Percentiles rank a stretch among this genome's conserved stretches.
Conservation (phyloP, 1,140 invertebrate genomes). For the Saccostrea cuccullata region DNA sequence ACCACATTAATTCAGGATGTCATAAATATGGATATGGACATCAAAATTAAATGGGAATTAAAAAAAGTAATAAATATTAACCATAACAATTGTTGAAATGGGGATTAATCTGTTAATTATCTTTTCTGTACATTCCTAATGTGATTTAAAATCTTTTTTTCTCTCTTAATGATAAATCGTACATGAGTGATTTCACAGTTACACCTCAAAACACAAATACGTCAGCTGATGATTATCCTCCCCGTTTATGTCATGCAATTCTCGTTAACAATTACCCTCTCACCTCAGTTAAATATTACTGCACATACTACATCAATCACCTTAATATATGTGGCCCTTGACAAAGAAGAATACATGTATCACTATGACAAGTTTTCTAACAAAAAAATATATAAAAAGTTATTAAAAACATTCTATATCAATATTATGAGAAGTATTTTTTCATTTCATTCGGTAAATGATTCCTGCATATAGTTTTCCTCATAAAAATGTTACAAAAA, state of each 20-base stretch:
- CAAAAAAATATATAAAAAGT: neutral
- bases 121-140: no score
- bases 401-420: no score
- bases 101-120: no score
- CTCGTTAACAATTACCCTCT: conserved; percentile 10
- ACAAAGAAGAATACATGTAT: conserved; percentile 1
- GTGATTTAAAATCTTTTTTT: no score
- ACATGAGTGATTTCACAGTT: no score
- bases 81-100: neutral
- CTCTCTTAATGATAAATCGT: no score
- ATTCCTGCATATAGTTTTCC: no score
- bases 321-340: neutral
- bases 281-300: neutral
- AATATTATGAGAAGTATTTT: no score
- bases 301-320: neutral
- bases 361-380: neutral
- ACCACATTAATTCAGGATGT: neutral
- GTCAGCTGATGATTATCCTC: neutral
- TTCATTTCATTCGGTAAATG: no score
- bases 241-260: neutral
- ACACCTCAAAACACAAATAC: neutral
- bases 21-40: neutral
- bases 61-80: neutral
- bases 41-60: neutral
- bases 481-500: no score